phyloP scores from a whole-genome alignment of 2,797 vertebrate species.

The Gymnodraco acuticeps region DNA sequence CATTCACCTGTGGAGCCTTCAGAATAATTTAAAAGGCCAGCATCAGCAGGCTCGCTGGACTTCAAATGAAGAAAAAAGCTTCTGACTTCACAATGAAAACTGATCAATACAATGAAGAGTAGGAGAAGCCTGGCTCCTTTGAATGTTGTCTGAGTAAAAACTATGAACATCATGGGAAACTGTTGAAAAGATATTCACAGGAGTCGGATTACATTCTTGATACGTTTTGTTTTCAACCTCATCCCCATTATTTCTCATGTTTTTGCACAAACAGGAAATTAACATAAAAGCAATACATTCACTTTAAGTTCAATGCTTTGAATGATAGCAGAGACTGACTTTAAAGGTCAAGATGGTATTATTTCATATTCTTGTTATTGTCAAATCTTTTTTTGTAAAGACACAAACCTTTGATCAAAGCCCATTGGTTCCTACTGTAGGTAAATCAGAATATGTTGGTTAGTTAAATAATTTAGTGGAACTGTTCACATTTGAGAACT shows the following conservation, averaged over 20 bases:
- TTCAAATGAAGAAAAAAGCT: constrained; percentile 41
- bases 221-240: constrained; percentile 13
- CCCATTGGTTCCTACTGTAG: no score
- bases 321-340: background rate
- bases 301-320: background rate
- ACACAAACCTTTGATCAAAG: no score
- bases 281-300: constrained; percentile 14
- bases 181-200: background rate
- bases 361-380: background rate
- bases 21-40: constrained; percentile 49
- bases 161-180: background rate
- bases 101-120: constrained; percentile 50
- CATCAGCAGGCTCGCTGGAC: constrained; percentile 44
- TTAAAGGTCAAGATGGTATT: background rate
- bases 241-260: background rate
- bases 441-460: no score
- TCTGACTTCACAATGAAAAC: constrained; percentile 54
- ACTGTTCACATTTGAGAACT: background rate
- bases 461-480: no score
- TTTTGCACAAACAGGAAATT: constrained; percentile 12
- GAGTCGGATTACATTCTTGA: constrained; percentile 2
- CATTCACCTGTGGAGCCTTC: constrained; percentile 50
- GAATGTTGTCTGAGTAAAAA: constrained; percentile 13
- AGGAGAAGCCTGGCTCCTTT: constrained; percentile 19
- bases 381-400: background rate